Conservation (phyloP, 2,797 vertebrate genomes). For the Peromyscus eremicus region DNA sequence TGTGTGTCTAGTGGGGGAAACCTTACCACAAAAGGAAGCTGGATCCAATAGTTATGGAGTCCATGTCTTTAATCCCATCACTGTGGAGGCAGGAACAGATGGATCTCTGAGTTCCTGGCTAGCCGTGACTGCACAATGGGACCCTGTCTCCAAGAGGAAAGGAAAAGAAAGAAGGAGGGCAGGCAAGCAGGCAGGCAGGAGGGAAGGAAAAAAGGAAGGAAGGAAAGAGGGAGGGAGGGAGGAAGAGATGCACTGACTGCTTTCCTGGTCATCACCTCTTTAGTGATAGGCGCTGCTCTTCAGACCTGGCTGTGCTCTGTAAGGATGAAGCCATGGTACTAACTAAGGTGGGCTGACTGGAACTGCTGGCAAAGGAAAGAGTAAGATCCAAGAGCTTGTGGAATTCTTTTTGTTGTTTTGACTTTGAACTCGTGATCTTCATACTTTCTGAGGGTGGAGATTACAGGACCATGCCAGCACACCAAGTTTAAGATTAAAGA, state of each 20-base stretch:
- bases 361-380: neutral
- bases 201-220: no score
- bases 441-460: neutral
- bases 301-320: neutral
- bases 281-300: neutral
- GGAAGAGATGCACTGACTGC: neutral
- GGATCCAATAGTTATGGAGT: neutral
- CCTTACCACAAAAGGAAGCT: neutral
- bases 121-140: neutral
- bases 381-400: neutral
- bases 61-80: neutral
- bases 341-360: neutral
- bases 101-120: neutral
- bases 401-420: no score
- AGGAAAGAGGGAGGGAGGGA: no score
- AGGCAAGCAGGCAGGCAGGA: fast-evolving
- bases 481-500: neutral
- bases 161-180: neutral
- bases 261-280: neutral
- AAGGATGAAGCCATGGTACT: neutral
- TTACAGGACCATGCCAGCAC: neutral
- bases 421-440: neutral
- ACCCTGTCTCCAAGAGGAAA: neutral
- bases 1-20: neutral
- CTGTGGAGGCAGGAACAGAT: neutral